These are phyloP conservation scores for Tholera decimalis DNA, from an alignment of 2,888 invertebrate species.

Conservation along the genomic window DNA sequence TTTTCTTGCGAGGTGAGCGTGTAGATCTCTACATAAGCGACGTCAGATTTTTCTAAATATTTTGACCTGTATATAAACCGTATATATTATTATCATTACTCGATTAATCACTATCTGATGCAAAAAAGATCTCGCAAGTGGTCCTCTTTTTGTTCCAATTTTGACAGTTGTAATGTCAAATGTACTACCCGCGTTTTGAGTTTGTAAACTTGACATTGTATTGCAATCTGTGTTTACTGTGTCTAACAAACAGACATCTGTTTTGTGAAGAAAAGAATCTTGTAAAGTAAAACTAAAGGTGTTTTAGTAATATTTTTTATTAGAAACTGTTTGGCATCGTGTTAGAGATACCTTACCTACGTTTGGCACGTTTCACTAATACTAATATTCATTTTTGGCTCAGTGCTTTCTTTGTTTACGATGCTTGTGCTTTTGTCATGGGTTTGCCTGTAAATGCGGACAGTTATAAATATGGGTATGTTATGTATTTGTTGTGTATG, in stretches of 20 bases:
- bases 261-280: background rate
- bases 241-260: background rate
- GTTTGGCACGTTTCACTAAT: slow-evolving; percentile 24
- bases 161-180: slow-evolving; percentile 41
- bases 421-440: slow-evolving; percentile 28
- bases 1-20: slow-evolving; percentile 46
- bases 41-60: slow-evolving; percentile 14
- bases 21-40: slow-evolving; percentile 16
- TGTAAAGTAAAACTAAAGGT: background rate
- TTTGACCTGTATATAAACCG: slow-evolving; percentile 8
- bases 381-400: slow-evolving; percentile 14
- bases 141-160: slow-evolving; percentile 5
- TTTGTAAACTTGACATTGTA: slow-evolving; percentile 42
- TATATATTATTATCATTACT: background rate
- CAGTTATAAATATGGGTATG: slow-evolving; percentile 10
- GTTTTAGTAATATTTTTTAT: background rate
- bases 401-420: slow-evolving; percentile 14
- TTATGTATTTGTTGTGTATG: background rate
- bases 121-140: background rate
- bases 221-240: slow-evolving; percentile 12
- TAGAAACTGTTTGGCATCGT: background rate
- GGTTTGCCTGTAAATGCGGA: slow-evolving; percentile 5
- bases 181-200: slow-evolving; percentile 8
- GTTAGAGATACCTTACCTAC: background rate
- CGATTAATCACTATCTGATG: background rate